Base-by-base conservation (phyloP, 64 coral and sea anemone genomes). In the Dendrophyllia cribrosa region DNA sequence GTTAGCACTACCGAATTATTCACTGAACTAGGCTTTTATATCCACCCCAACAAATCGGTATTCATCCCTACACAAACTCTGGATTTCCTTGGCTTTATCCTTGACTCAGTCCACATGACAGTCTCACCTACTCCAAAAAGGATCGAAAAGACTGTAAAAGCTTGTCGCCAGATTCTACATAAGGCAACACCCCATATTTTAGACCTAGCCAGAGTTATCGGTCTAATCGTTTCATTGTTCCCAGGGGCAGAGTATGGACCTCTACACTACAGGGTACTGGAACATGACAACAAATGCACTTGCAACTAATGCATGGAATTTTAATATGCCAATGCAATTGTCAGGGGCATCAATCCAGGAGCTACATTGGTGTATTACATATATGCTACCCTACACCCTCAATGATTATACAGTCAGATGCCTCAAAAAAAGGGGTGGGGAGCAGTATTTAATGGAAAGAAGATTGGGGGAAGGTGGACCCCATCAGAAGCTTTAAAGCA, bases 381-480 rank as follows among this genome's bases (percentile, higher is more conserved):
- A 95, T 34, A 34, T 34, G 34, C 34, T 34, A 34, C 34, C 34
- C 34, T 34, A 34, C 34, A 34, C 34, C 34, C 34, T 34, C 34
- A 34, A 21, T 69, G 49, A 86, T 70, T 46, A 71, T 55, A 48
- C 34, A 70, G 66, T 68, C 63, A 47, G 83, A 71, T 86, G 89
- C 94, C 1, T 83, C 82, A 83, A 88, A 84, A n/a, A n/a, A 88
- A 67, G 59, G 94, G 88, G 15, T 95, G 94, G 83, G 88, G 83
- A 4, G 82, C 89, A 63, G 76, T 89, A 51, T 70, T 67, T 59
- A 16, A 88, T 15, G 85, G 72, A 7, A 50, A 51, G 43, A 25
- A 60, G 15, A 96, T 85, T 67, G 86, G 86, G 21, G 78, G 90
- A 70, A 88, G 77, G 44, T 85, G 90, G 88, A 90, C 51, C 59